Evolutionary conservation across 2,113 vertebrate genomes (phyloP).

Genomic region (Phylloscopus trochilus): DNA sequence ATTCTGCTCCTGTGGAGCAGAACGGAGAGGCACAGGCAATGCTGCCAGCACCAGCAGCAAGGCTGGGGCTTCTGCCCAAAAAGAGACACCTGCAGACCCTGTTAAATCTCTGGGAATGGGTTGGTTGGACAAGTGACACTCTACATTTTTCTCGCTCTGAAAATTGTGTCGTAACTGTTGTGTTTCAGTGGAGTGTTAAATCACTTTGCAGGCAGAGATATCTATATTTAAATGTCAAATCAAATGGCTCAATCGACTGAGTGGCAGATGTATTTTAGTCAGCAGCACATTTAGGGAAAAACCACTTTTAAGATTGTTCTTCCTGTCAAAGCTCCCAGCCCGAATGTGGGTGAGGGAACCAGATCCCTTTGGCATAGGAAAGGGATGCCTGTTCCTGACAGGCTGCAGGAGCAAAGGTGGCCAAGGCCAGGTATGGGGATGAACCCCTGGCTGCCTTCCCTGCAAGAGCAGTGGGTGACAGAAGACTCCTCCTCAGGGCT

Average conservation of each 20-base stretch:
- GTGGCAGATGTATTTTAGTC: neutral
- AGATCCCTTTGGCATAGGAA: neutral
- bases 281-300: neutral
- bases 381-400: neutral
- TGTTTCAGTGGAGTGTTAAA: neutral
- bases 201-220: neutral
- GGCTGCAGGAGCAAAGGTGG: neutral
- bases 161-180: neutral
- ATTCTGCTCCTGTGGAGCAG: neutral
- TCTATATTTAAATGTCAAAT: neutral
- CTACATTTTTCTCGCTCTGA: neutral
- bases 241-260: neutral
- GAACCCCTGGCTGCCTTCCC: accelerated
- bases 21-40: neutral
- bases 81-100: neutral
- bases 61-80: neutral
- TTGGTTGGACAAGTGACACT: neutral
- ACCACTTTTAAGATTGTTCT: neutral
- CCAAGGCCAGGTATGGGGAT: neutral
- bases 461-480: accelerated
- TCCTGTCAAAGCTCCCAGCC: neutral
- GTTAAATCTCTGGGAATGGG: neutral
- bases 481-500: neutral
- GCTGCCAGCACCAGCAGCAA: neutral
- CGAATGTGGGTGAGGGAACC: neutral